Conservation (phyloP, 2,797 vertebrate species). For the Falco novaeseelandiae region DNA sequence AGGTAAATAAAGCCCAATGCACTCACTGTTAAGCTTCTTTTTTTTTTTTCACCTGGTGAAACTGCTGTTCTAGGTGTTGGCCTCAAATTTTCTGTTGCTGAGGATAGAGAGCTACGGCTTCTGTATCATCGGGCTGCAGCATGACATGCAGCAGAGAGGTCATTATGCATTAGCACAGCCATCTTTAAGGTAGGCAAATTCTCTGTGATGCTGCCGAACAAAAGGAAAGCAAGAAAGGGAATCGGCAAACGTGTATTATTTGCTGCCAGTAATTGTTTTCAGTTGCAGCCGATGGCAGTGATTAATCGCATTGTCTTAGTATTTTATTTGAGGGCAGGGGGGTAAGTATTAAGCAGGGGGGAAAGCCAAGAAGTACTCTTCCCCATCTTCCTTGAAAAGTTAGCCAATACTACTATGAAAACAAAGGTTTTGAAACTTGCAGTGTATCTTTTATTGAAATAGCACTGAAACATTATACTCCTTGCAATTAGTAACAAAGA, state of each 20-base stretch:
- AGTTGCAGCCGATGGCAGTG: background rate
- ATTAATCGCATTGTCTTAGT: background rate
- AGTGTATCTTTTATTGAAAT: background rate
- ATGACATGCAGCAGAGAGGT: background rate
- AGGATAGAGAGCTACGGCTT: background rate
- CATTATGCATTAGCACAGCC: slow-evolving; percentile 36
- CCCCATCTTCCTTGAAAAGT: background rate
- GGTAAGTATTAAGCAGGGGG: background rate
- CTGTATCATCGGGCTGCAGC: background rate
- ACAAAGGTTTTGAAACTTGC: background rate
- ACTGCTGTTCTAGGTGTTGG: background rate
- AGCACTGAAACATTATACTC: background rate
- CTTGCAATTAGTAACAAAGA: background rate
- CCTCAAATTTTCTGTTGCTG: background rate
- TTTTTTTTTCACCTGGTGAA: background rate
- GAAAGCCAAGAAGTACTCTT: background rate
- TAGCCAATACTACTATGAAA: background rate
- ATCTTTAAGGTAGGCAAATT: background rate
- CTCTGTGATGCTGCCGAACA: background rate
- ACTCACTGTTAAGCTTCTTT: background rate
- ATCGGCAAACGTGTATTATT: background rate
- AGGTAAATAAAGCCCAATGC: background rate
- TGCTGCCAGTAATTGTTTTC: background rate
- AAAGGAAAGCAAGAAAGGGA: background rate
- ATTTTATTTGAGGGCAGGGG: background rate